Evolutionary conservation across 37 sponge, comb jelly and placozoan species (phyloP).

Genomic region (Beroe forskalii): DNA sequence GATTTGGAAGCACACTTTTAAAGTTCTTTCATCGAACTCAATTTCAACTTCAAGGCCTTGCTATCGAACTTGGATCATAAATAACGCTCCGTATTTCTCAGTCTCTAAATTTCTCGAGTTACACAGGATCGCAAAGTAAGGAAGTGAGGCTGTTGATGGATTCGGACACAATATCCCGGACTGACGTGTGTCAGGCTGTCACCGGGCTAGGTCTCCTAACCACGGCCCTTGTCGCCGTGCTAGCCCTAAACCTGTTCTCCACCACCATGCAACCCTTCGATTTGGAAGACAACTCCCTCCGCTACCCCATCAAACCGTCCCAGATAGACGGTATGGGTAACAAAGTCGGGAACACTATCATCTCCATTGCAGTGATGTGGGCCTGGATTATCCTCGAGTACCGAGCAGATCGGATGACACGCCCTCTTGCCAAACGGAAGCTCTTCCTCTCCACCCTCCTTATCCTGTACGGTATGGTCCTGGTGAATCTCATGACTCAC

Average conservation of each 20-base stretch:
- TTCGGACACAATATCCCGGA: too few species aligned
- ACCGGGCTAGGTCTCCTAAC: too few species aligned
- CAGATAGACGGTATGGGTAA: neutral
- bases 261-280: neutral
- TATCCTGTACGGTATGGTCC: neutral
- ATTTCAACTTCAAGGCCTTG: too few species aligned
- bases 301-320: neutral
- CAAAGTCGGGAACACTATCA: neutral
- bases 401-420: neutral
- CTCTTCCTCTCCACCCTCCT: neutral
- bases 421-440: neutral
- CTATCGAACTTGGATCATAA: too few species aligned
- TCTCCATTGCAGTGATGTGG: neutral
- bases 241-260: neutral
- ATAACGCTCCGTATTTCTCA: too few species aligned
- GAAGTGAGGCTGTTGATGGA: too few species aligned
- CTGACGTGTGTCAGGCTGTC: too few species aligned
- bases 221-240: too few species aligned
- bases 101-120: too few species aligned
- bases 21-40: too few species aligned
- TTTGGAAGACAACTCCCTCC: neutral
- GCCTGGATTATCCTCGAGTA: neutral
- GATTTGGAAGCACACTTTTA: too few species aligned
- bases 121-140: too few species aligned
- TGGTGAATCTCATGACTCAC: neutral